Evolutionary conservation across 1,140 invertebrate genomes (phyloP).

Genomic region (Orussus abietinus): DNA sequence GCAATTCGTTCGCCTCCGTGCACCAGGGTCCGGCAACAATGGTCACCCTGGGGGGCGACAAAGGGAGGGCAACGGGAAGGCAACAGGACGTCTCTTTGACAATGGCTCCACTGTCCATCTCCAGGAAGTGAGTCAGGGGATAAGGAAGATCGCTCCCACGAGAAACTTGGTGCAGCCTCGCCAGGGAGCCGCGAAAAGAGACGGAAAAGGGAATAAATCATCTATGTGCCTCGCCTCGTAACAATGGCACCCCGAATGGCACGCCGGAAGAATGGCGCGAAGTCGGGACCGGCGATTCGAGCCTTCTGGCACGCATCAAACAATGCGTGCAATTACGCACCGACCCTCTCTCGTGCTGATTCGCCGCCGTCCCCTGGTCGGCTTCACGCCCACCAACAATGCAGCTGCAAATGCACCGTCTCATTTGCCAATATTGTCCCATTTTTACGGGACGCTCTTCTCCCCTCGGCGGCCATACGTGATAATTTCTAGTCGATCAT

Average conservation of each 20-base stretch:
- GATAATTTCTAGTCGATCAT: no score
- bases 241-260: conserved; percentile 8
- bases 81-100: conserved; percentile 13
- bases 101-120: conserved; percentile 33
- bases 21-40: no score
- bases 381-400: conserved; percentile 33
- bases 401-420: conserved; percentile 40
- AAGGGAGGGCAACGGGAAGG: conserved; percentile 1
- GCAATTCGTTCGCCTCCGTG: no score
- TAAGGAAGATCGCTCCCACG: conserved; percentile 17
- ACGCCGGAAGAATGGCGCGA: conserved; percentile 8
- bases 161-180: no score
- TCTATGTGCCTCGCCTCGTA: conserved; percentile 11
- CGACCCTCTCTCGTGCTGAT: conserved; percentile 18
- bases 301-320: conserved; percentile 35
- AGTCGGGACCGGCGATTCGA: conserved; percentile 21
- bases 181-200: conserved; percentile 5
- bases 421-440: conserved; percentile 54
- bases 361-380: conserved; percentile 19
- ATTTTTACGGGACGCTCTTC: conserved; percentile 35
- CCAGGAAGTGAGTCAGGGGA: conserved; percentile 24
- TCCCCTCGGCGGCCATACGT: not conserved
- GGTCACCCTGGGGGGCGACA: not conserved
- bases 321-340: conserved; percentile 44
- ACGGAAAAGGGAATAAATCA: conserved; percentile 21